Evolutionary conservation across 2,113 vertebrate genomes (phyloP).

Genomic region (Sorex araneus): DNA sequence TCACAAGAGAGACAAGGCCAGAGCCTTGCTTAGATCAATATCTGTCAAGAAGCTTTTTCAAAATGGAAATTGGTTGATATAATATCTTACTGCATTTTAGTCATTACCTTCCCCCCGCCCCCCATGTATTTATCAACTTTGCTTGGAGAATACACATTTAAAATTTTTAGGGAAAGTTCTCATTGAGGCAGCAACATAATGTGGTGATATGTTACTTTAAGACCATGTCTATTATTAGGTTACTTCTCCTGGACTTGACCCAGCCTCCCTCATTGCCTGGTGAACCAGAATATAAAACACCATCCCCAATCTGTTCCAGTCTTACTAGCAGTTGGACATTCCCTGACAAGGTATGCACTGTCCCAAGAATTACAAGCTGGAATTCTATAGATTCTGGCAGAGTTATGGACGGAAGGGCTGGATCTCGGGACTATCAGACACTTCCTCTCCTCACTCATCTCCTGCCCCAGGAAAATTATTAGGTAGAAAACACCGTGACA

Average conservation of each 20-base stretch:
- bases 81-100: not conserved
- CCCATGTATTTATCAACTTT: not conserved
- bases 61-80: slow-evolving; percentile 10
- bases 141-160: not conserved
- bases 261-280: not conserved
- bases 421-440: not conserved
- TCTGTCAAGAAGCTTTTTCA: not conserved
- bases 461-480: no score
- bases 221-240: not conserved
- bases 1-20: not conserved
- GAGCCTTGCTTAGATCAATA: not conserved
- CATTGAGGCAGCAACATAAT: not conserved
- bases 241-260: not conserved
- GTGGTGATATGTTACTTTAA: not conserved
- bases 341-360: no score
- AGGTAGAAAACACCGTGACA: not conserved
- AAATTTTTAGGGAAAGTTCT: not conserved
- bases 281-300: not conserved
- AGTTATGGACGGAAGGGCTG: no score
- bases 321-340: not conserved
- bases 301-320: not conserved
- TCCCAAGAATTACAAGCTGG: not conserved
- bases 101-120: not conserved
- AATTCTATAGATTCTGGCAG: no score
- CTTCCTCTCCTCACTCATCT: not conserved